A percentile compares a stretch with the other conserved stretches of the same genome.
Conservation (phyloP, 2,113 vertebrate genomes). For the Rynchops niger region DNA sequence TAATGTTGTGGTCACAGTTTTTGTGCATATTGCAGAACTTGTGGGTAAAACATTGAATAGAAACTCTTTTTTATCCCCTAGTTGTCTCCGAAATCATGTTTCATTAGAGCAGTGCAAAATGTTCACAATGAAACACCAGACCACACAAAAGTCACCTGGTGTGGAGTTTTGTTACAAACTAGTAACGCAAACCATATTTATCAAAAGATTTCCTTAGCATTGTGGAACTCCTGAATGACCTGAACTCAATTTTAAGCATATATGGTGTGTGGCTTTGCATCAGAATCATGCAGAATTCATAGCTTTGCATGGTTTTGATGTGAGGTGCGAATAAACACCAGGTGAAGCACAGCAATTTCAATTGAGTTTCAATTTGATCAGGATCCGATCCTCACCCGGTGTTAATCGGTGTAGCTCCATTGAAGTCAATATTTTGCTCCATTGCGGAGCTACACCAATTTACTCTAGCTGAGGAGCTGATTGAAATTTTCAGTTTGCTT, state of each 20-base stretch:
- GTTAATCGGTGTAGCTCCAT: constrained; percentile 43
- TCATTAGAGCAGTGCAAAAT: constrained; percentile 55
- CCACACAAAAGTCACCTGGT: constrained; percentile 66
- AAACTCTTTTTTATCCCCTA: not conserved
- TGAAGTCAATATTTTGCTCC: constrained; percentile 1
- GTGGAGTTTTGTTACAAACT: constrained; percentile 59
- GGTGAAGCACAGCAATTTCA: constrained; percentile 58
- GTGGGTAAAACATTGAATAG: not conserved
- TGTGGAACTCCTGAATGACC: constrained; percentile 55
- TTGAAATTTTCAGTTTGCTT: constrained; percentile 56
- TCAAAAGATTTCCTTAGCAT: constrained; percentile 27
- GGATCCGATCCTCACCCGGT: constrained; percentile 4
- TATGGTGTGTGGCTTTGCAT: constrained; percentile 55
- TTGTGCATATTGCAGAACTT: not conserved
- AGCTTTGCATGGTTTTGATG: constrained; percentile 60
- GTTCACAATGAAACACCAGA: constrained; percentile 59
- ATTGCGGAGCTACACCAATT: constrained; percentile 13
- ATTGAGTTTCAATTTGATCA: constrained; percentile 58
- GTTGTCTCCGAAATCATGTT: constrained; percentile 47
- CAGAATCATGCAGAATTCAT: constrained; percentile 54
- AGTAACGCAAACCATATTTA: constrained; percentile 63
- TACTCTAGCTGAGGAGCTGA: constrained; percentile 31
- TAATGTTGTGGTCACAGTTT: not conserved
- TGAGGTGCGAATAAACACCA: constrained; percentile 61
- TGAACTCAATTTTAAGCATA: constrained; percentile 57